Conservation (phyloP, 2,113 vertebrate genomes). For the Calypte anna region DNA sequence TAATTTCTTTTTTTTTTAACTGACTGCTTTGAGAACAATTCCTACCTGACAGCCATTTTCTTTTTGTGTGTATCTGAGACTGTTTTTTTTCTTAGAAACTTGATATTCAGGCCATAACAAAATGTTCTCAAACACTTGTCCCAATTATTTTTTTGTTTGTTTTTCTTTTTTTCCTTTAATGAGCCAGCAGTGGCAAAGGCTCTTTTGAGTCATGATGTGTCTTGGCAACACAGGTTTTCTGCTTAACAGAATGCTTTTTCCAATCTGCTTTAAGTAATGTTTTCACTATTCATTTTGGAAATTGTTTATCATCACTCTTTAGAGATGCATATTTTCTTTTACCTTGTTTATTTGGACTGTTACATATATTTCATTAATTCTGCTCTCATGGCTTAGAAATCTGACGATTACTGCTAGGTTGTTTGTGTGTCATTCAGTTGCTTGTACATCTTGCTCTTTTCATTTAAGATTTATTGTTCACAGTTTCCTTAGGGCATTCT, state of each 20-base stretch:
- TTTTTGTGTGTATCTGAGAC: background rate
- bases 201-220: background rate
- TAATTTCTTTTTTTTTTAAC: background rate
- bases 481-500: background rate
- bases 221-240: background rate
- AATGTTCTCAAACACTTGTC: background rate
- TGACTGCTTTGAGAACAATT: background rate
- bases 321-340: background rate
- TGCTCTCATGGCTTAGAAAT: background rate
- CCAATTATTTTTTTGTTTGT: background rate
- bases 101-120: background rate
- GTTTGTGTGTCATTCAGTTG: background rate
- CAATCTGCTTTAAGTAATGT: rapidly evolving
- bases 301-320: background rate
- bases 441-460: background rate
- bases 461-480: background rate
- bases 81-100: background rate
- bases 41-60: background rate
- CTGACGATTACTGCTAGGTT: background rate
- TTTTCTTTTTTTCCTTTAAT: background rate
- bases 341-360: background rate
- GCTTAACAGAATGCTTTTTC: background rate
- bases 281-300: background rate
- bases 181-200: background rate
- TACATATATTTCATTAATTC: background rate